Evolutionary conservation across 35 echinoderm and acorn worm species (phyloP), one percentile per base, ranked within the genome.

Genomic region (Lytechinus variegatus): DNA sequence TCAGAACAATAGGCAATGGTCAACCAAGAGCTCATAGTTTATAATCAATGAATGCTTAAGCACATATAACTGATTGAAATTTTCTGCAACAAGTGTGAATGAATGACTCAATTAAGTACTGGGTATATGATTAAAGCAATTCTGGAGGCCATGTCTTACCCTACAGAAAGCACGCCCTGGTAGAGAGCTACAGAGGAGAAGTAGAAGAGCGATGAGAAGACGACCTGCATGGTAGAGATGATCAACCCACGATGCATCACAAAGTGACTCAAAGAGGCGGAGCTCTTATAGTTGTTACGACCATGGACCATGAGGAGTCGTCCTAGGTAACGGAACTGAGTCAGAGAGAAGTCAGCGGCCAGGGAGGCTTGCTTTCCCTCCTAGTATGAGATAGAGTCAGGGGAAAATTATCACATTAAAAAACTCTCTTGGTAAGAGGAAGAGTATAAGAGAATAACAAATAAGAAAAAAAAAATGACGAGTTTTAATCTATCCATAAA

Each of bases 181-280:
- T 99, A 99, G 21, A 99, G 95, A 54, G 98, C 98, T 86, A 99
- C 96, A 54, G 98, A 99, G 19, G 98, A 98, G 87, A 99, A 98
- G 93, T 98, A 99, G 95, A 99, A 99, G 27, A 99, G 95, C 54
- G 98, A 98, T 4, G 98, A 99, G 93, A 99, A 99, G 66, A 99
- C 96, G 54, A 96, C 98, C 95, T 99, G 98, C 97, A 99, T 98
- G 53, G 96, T 96, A n/a, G 98, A 99, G 52, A 99, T 99, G 94
- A 99, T 99, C 87, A 99, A 92, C 19, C 98, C 98, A 55, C 98
- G 95, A 94, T 99, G 98, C 98, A 99, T 99, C 21, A 99, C 98
- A 96, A 99, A 99, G 92, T 99, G 98, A 96, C 98, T 98, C 10
- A 99, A 95, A 51, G 97, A 87, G 54, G 97, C 98, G 52, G 98